phyloP scores from a whole-genome alignment of 2,113 vertebrate genomes.

The Zeus faber region DNA sequence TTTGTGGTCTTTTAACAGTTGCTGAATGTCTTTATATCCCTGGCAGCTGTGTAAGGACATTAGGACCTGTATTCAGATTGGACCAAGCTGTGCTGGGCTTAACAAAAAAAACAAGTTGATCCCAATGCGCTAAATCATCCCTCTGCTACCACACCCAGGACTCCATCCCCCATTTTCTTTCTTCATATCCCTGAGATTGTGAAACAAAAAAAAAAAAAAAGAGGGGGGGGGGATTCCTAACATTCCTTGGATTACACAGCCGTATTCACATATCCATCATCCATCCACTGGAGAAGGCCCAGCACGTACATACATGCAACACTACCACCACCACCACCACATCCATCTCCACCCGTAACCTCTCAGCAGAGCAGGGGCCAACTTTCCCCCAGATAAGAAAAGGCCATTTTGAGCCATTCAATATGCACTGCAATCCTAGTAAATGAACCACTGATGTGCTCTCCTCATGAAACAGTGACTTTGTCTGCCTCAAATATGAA shows the following conservation, averaged over 20 bases:
- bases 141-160: no score
- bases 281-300: no score
- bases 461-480: constrained; percentile 7
- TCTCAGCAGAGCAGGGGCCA: constrained; percentile 20
- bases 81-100: no score
- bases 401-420: constrained; percentile 10
- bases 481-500: constrained; percentile 8
- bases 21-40: no score
- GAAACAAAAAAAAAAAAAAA: constrained; percentile 16
- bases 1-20: no score
- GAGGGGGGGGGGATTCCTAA: constrained; percentile 30
- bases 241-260: constrained; percentile 27
- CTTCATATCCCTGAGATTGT: constrained; percentile 2
- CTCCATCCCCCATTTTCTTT: background rate
- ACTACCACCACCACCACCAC: no score
- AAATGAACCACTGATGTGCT: constrained; percentile 13
- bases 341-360: constrained; percentile 18
- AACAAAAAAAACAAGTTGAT: no score
- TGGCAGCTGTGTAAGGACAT: no score
- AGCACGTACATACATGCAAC: background rate
- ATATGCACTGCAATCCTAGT: background rate
- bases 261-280: constrained; percentile 18
- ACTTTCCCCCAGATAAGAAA: constrained; percentile 10
- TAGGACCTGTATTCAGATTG: no score
- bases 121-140: no score